Base-by-base conservation (phyloP, 2,797 vertebrate species). In the Lacerta viridis region DNA sequence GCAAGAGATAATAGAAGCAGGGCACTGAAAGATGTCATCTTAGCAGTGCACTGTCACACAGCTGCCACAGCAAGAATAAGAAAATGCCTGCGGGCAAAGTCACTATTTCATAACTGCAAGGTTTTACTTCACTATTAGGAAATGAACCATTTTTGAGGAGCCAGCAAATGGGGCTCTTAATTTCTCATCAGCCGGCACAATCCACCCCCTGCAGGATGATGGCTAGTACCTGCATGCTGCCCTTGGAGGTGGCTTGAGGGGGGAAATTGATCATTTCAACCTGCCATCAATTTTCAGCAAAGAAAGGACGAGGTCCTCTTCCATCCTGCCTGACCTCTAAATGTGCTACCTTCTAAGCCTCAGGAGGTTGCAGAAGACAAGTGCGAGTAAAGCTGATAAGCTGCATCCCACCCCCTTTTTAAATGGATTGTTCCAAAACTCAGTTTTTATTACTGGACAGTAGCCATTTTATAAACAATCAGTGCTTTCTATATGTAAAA, bases 51-150 rank as follows among this genome's bases (percentile, higher is more conserved):
- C 59, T 18, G 23, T 4, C 55, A 64, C 79, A 2, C 23, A 17
- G 10, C n/a, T 5, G 59, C 4, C 29, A 2, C 59, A 33, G 68
- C 33, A 69, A 0, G 0, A 25, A 0, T 2, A 39, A 43, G 33
- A 86, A 87, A 36, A 72, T 23, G 46, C 61, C n/a, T 17, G 10
- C 8, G n/a, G 43, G 39, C 0, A 0, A 2, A 27, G 18, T 2
- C 0, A 0, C 18, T 11, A 17, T 3, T 71, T 36, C 69, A 36
- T 0, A 0, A 9, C 36, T 11, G 3, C 7, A n/a, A 82, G 80
- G 76, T 86, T 18, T 55, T 0, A 0, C 46, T 84, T 46, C 85
- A 36, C n/a, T 68, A 8, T 4, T 39, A 66, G 29, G 59, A 72
- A 87, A 79, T 0, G 64, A 80, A 80, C 25, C 71, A n/a, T 59